These are phyloP conservation scores for Epizoanthus illoricatus DNA, from an alignment of 92 coral and sea anemone genomes.

Conservation along the genomic window DNA sequence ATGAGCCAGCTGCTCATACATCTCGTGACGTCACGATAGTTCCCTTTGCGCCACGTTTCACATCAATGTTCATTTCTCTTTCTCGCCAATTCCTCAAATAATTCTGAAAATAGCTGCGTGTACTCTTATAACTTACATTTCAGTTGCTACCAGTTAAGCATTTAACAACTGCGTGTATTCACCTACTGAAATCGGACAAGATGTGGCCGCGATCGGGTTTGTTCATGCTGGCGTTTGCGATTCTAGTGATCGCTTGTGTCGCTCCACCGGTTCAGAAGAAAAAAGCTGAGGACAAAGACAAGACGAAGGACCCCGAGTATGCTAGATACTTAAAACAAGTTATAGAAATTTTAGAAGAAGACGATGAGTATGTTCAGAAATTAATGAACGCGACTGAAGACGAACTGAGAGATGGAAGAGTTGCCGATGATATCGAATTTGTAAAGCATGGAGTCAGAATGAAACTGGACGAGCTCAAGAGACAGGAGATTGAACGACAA, in stretches of 20 bases:
- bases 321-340: slow-evolving; percentile 97
- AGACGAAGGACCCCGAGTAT: slow-evolving; percentile 81
- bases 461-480: slow-evolving; percentile 88
- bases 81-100: slow-evolving; percentile 8
- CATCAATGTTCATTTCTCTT: slow-evolving; percentile 15
- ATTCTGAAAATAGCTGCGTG: neutral
- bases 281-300: slow-evolving; percentile 47
- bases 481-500: slow-evolving; percentile 93
- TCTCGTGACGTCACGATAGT: slow-evolving; percentile 65
- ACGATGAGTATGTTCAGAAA: slow-evolving; percentile 86
- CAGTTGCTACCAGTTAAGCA: neutral
- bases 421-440: slow-evolving; percentile 91
- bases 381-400: slow-evolving; percentile 94
- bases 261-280: slow-evolving; percentile 81
- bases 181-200: neutral
- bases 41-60: slow-evolving; percentile 90
- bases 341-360: slow-evolving; percentile 91
- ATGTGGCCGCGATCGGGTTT: slow-evolving; percentile 38
- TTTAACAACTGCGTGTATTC: neutral
- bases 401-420: slow-evolving; percentile 83
- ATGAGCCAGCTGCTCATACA: slow-evolving; percentile 9
- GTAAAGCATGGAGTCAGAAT: slow-evolving; percentile 90
- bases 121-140: neutral
- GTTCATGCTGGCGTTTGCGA: slow-evolving; percentile 18
- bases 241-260: slow-evolving; percentile 56